Percentiles rank a stretch among this genome's conserved stretches.
Evolutionary conservation across 2,888 invertebrate species (phyloP).

Genomic region (Brachypalpus laphriformis): DNA sequence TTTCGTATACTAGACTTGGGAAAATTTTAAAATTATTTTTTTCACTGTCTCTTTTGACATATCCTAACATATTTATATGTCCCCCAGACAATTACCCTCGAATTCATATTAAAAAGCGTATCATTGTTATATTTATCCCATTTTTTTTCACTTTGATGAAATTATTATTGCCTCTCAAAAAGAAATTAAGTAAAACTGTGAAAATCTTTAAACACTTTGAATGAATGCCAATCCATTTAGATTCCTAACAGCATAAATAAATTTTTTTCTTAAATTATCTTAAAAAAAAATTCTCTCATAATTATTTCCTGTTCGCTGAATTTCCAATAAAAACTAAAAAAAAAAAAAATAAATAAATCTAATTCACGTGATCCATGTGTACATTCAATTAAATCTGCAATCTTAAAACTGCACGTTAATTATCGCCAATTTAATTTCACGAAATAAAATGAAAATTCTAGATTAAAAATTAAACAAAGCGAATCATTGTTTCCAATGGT

Average conservation of each 20-base stretch:
- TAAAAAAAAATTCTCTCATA: constrained; percentile 28
- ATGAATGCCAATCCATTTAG: constrained; percentile 31
- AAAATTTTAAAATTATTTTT: not conserved
- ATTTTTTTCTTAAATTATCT: not conserved
- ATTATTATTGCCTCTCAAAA: not conserved
- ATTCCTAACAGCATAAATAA: constrained; percentile 27
- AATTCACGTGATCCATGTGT: constrained; percentile 39
- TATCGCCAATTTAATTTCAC: constrained; percentile 34
- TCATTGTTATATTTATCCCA: not conserved
- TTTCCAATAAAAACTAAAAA: constrained; percentile 20
- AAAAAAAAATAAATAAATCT: not conserved
- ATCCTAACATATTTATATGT: not conserved
- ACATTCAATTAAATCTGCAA: constrained; percentile 46
- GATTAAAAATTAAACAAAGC: constrained; percentile 66
- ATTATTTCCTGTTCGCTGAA: constrained; percentile 64
- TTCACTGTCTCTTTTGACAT: not conserved
- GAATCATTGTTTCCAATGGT: constrained; percentile 67
- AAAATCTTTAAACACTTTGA: constrained; percentile 13
- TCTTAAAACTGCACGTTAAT: constrained; percentile 43
- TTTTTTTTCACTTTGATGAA: not conserved
- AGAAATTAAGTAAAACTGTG: constrained; percentile 1
- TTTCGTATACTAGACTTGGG: not conserved
- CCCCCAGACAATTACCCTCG: not conserved
- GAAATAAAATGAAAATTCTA: constrained; percentile 41
- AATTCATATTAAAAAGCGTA: not conserved